These are phyloP conservation scores for Cariama cristata DNA, from an alignment of 2,113 vertebrate species.

Conservation along the genomic window DNA sequence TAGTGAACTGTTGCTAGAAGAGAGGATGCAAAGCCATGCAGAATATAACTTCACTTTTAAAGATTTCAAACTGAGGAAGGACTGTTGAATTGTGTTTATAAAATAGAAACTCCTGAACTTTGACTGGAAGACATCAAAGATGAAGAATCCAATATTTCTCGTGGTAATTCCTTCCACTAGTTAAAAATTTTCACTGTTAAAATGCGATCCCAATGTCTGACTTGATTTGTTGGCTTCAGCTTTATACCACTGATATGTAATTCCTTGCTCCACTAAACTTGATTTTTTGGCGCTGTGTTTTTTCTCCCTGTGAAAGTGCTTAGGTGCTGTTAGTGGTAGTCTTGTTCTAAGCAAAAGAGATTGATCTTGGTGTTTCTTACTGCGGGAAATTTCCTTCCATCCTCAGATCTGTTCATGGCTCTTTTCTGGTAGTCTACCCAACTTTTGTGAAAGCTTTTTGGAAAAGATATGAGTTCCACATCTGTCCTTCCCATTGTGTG, in stretches of 20 bases:
- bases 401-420: background rate
- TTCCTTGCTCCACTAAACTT: background rate
- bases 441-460: background rate
- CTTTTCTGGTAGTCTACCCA: background rate
- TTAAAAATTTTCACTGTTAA: background rate
- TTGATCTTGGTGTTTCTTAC: background rate
- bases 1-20: background rate
- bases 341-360: background rate
- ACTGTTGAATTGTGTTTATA: background rate
- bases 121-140: background rate
- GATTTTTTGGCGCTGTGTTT: background rate
- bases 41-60: background rate
- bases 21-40: background rate
- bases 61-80: background rate
- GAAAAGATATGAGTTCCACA: background rate
- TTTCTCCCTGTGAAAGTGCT: background rate
- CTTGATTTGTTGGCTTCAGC: background rate
- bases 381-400: background rate
- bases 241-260: background rate
- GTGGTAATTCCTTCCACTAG: background rate
- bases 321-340: background rate
- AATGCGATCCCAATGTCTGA: background rate
- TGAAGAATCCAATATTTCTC: background rate
- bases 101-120: background rate
- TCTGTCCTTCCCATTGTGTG: background rate